A percentile compares a stretch with the other conserved stretches of the same genome.
Conservation (phyloP, 2,113 vertebrate genomes). For the Cyanistes caeruleus region DNA sequence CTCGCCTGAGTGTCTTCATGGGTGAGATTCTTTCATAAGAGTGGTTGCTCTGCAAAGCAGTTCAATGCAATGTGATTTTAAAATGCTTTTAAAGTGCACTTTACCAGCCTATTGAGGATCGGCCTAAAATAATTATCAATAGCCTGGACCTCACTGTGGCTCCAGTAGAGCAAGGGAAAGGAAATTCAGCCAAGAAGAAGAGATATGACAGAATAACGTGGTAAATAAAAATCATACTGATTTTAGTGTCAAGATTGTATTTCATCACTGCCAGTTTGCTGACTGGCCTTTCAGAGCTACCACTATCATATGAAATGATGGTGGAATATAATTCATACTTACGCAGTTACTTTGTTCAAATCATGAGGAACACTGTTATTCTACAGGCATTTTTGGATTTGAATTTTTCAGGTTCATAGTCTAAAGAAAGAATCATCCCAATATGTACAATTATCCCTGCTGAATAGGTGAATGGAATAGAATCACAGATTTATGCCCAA, state of each 20-base stretch:
- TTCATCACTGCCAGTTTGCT: background rate
- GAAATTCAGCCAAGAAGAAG: background rate
- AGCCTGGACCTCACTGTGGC: background rate
- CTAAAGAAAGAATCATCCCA: background rate
- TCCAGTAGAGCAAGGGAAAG: background rate
- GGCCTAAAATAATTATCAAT: background rate
- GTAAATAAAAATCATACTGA: background rate
- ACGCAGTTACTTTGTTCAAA: background rate
- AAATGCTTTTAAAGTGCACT: background rate
- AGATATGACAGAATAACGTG: background rate
- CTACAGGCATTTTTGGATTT: background rate
- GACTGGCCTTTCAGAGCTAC: background rate
- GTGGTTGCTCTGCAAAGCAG: background rate
- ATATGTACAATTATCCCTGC: background rate
- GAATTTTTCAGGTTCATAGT: background rate
- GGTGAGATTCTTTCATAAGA: background rate
- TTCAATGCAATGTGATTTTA: background rate
- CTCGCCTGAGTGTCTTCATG: background rate
- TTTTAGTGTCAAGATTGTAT: background rate
- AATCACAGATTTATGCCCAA: background rate
- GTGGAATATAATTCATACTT: background rate
- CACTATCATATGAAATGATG: fast-evolving
- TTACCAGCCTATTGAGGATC: background rate
- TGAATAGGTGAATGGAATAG: background rate
- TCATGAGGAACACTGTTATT: background rate